Base-by-base conservation (phyloP, 1,140 invertebrate species). In the Euglossa dilemma region DNA sequence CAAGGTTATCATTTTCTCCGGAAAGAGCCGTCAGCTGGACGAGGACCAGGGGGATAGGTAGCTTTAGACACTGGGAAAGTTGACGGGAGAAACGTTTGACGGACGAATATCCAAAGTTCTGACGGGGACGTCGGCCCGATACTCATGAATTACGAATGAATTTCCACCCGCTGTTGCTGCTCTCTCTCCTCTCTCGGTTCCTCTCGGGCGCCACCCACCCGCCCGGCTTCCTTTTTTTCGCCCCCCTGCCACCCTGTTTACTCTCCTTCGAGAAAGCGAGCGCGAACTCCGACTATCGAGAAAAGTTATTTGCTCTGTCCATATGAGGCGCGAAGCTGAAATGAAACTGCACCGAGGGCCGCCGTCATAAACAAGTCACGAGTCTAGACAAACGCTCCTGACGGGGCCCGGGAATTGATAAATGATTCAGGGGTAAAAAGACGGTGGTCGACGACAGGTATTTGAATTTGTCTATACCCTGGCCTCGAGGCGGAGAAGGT, bases 101-200 rank as follows among this genome's bases (percentile, higher is more conserved):
- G 87, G 87, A 89, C 87, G 87, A 89, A 89, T 88, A 89, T 89
- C 85, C 84, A 85, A 88, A 89, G 87, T 89, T 89, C 88, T 89
- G 84, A 89, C 87, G 84, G 87, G 80, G 67, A 74, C 59, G 80
- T 88, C 73, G 80, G 74, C 84, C 70, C 79, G 84, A 88, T 86
- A 79, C 84, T 84, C 87, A 89, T 89, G 87, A 89, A 89, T 89
- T 89, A 88, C 84, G 84, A 89, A 89, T 89, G 87, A 88, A 88
- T 86, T 82, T 77, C 67, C 57, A 71, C 54, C 78, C 67, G 50
- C 56, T 45, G 47, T 66, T 72, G 67, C 61, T 73, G 69, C 67
- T n/a, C 63, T 47, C n/a, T 70, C 36, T n/a, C n/a, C n/a, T n/a
- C 43, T 12, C 54, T n/a, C 25, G 18, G 50, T 23, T 47, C 50